Evolutionary conservation across 2,113 vertebrate genomes (phyloP).

Genomic region (Paramormyrops kingsleyae): DNA sequence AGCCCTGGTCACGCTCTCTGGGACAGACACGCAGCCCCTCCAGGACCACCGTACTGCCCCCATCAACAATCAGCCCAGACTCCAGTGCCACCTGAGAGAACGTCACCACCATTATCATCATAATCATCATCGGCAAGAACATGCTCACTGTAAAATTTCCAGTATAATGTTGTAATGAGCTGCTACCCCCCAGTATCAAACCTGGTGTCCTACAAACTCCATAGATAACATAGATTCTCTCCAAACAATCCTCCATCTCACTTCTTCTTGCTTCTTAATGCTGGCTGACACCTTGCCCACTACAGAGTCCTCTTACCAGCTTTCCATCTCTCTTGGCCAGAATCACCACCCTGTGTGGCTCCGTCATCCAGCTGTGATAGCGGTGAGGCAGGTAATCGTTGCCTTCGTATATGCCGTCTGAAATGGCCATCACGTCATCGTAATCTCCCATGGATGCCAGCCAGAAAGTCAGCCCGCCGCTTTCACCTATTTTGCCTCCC

Average conservation of each 20-base stretch:
- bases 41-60: constrained; percentile 35
- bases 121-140: background rate
- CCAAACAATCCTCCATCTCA: background rate
- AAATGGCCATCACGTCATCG: constrained; percentile 44
- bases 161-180: background rate
- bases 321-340: constrained; percentile 32
- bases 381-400: constrained; percentile 43
- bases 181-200: background rate
- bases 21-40: constrained; percentile 42
- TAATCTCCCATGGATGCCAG: constrained; percentile 40
- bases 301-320: constrained; percentile 29
- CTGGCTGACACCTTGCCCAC: background rate
- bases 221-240: background rate
- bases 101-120: background rate
- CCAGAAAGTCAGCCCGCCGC: constrained; percentile 40
- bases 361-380: constrained; percentile 39
- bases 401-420: constrained; percentile 33
- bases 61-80: constrained; percentile 41
- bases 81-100: constrained; percentile 39
- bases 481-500: constrained; percentile 28
- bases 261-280: background rate
- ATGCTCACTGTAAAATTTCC: too few species aligned
- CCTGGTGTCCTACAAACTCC: background rate
- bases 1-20: constrained; percentile 35
- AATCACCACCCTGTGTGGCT: constrained; percentile 37